A percentile compares a stretch with the other conserved stretches of the same genome.
Evolutionary conservation across 2,113 vertebrate genomes (phyloP).

Genomic region (Myotis lucifugus): DNA sequence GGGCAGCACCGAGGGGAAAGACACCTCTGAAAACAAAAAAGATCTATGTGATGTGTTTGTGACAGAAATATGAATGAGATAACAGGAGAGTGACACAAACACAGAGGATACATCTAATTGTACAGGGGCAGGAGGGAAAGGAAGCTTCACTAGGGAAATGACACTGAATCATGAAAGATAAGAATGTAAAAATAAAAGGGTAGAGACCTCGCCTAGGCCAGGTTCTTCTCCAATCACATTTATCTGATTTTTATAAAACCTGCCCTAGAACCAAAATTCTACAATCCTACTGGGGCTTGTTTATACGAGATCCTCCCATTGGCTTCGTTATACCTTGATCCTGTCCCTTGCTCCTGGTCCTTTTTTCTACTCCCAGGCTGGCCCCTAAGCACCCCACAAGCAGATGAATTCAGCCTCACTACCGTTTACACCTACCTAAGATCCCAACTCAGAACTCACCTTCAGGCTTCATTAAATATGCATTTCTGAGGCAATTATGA

Average conservation of each 20-base stretch:
- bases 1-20: not conserved
- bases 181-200: not conserved
- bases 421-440: not conserved
- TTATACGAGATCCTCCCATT: not conserved
- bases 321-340: not conserved
- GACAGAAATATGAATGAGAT: not conserved
- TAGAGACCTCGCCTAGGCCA: not conserved
- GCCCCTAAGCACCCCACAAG: not conserved
- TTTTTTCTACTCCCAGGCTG: not conserved
- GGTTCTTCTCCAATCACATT: not conserved
- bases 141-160: not conserved
- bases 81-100: not conserved
- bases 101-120: not conserved
- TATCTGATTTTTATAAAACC: not conserved
- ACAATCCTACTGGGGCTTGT: accelerated
- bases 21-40: not conserved
- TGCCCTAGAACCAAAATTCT: not conserved
- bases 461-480: not conserved
- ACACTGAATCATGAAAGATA: not conserved
- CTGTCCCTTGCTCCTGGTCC: not conserved
- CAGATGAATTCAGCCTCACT: not conserved
- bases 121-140: not conserved
- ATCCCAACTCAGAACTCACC: not conserved
- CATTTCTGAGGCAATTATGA: not conserved
- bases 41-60: not conserved